phyloP scores from a whole-genome alignment of 2,888 invertebrate genomes.

The Hemaris fuciformis region DNA sequence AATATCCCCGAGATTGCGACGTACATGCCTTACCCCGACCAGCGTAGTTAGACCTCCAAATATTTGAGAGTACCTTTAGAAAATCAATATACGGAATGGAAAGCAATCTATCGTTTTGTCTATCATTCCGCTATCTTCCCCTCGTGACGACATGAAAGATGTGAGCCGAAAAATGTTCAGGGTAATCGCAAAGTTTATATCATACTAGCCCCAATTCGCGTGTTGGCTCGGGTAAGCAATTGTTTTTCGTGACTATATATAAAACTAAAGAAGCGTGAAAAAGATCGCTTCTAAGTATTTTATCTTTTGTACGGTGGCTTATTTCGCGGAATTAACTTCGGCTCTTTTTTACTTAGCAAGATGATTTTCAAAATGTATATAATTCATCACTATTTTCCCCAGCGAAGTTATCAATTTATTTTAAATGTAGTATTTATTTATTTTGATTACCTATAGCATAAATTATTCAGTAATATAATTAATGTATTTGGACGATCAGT shows the following conservation, averaged over 20 bases:
- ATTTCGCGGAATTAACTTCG: neutral
- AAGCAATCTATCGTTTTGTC: constrained; percentile 37
- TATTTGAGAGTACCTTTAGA: constrained; percentile 26
- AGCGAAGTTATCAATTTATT: neutral
- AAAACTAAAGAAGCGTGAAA: constrained; percentile 9
- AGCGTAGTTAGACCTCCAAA: constrained; percentile 23
- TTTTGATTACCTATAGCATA: too few relatives aligned
- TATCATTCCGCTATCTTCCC: constrained; percentile 31
- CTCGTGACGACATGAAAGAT: constrained; percentile 34
- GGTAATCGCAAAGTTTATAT: constrained; percentile 17
- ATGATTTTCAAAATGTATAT: neutral
- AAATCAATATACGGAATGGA: constrained; percentile 37
- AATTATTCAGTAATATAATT: too few relatives aligned
- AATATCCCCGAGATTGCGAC: constrained; percentile 34
- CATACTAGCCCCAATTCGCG: constrained; percentile 11
- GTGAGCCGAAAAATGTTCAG: constrained; percentile 25
- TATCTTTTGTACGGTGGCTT: neutral
- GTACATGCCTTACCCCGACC: constrained; percentile 32
- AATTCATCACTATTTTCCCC: too few relatives aligned
- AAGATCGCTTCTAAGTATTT: constrained; percentile 4
- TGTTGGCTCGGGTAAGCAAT: neutral
- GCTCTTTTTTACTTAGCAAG: neutral
- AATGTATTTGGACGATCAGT: too few relatives aligned
- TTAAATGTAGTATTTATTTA: neutral
- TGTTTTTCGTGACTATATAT: constrained; percentile 3